Evolutionary conservation across 2,113 vertebrate species (phyloP).

Genomic region (Pomatostomus ruficeps): DNA sequence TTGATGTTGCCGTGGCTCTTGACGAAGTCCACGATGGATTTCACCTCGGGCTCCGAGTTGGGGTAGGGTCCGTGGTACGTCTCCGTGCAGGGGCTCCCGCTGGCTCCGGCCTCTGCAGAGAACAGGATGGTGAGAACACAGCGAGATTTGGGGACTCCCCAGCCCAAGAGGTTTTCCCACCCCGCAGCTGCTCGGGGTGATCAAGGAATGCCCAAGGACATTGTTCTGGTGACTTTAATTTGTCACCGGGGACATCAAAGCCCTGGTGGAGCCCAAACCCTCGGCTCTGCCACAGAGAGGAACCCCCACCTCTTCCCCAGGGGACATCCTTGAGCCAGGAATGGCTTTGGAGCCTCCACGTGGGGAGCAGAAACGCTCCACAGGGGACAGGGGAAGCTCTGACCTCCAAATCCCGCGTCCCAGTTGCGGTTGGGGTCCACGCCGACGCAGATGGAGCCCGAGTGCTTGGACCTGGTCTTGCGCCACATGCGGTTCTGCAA

Average conservation of each 20-base stretch:
- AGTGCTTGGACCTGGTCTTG: slow-evolving; percentile 81
- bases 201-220: too few species aligned
- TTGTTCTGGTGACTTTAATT: neutral
- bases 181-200: neutral
- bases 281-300: fast-evolving
- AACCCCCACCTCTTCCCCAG: neutral
- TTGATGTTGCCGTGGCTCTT: slow-evolving; percentile 83
- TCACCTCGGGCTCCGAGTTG: slow-evolving; percentile 88
- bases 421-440: slow-evolving; percentile 93
- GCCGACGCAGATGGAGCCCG: slow-evolving; percentile 71
- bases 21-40: slow-evolving; percentile 91
- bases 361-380: fast-evolving
- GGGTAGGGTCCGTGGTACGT: slow-evolving; percentile 79
- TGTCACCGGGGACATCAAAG: neutral
- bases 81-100: slow-evolving; percentile 77
- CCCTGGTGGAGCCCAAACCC: neutral
- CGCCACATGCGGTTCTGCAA: slow-evolving; percentile 90
- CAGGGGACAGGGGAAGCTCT: neutral
- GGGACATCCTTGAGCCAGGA: neutral
- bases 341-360: neutral
- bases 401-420: slow-evolving; percentile 86
- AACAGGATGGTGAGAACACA: neutral
- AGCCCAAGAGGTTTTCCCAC: neutral
- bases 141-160: neutral
- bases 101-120: slow-evolving; percentile 78